Evolutionary conservation across 2,888 invertebrate species (phyloP), one percentile per base, ranked within the genome.

Genomic region (Diadegma fenestrale): DNA sequence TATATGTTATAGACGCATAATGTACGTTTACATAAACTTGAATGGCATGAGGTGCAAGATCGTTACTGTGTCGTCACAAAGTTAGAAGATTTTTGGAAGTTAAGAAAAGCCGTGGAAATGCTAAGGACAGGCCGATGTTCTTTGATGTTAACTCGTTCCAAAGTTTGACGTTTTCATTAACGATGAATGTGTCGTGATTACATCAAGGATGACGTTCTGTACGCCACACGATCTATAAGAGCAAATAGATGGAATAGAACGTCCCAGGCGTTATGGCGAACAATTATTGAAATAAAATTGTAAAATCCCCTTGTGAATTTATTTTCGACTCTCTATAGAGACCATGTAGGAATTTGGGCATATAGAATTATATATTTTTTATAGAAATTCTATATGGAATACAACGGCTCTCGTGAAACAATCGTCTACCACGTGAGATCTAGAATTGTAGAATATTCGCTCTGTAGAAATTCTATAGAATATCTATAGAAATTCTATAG

Each of bases 1-100:
- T 76, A 69, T 68, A 81, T 81, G 78, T 37, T 73, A 81, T 81
- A 81, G 69, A 78, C 73, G 69, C 68, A 78, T 85, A 75, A 78
- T 73, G 77, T 73, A 84, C 77, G 61, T 68, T 73, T 51, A 63
- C 37, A 58, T 43, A 77, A 61, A 19, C 77, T 61, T 37, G 63
- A 75, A 72, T 45, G 33, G 54, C 71, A 84, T 84, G 77, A 68
- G 68, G 51, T 69, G 81, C 61, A 76, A 48, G 72, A 79, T 83
- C 73, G 61, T 73, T 48, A 48, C 68, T 68, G 63, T 63, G 63
- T 69, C 61, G 48, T 45, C 17, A n/a, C 4, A 66, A 61, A 68
- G 75, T 79, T 63, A 80, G 80, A 72, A 84, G 71, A 76, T 73
- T 79, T 78, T 77, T 77, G 73, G 66, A 69, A 72, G 66, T 77